A percentile compares a stretch with the other conserved stretches of the same genome.
Conservation (phyloP, 2,888 invertebrate species). For the Ecdyonurus torrentis region DNA sequence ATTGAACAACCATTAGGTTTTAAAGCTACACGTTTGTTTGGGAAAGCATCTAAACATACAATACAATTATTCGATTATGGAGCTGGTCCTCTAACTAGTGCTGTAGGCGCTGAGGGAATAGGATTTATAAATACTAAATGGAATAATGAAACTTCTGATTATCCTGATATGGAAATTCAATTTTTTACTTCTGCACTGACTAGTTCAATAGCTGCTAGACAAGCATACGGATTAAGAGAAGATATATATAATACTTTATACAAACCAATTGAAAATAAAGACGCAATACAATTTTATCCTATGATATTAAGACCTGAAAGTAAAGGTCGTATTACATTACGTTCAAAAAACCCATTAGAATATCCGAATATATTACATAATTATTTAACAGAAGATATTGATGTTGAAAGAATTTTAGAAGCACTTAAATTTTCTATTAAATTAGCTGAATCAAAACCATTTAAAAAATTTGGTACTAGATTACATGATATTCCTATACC, state of each 20-base stretch:
- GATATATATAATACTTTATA: constrained; percentile 63
- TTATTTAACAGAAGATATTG: constrained; percentile 68
- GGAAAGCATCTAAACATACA: constrained; percentile 55
- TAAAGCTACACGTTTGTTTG: constrained; percentile 62
- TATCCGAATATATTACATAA: constrained; percentile 83
- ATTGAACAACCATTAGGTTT: constrained; percentile 46
- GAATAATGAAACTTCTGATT: too few species aligned
- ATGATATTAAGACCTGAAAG: constrained; percentile 64
- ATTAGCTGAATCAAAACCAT: constrained; percentile 57
- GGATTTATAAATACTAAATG: too few species aligned
- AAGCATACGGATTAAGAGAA: constrained; percentile 65
- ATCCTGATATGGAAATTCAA: too few species aligned
- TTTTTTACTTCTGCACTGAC: too few species aligned
- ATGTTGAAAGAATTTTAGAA: constrained; percentile 63
- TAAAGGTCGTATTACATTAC: constrained; percentile 47
- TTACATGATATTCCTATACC: too few species aligned
- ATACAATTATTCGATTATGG: constrained; percentile 64
- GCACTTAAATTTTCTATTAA: constrained; percentile 26
- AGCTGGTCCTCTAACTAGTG: constrained; percentile 69
- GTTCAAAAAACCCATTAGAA: constrained; percentile 67
- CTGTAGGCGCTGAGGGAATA: constrained; percentile 75
- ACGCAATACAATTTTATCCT: constrained; percentile 75
- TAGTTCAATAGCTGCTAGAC: constrained; percentile 66
- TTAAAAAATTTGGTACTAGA: constrained; percentile 65
- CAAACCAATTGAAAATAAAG: constrained; percentile 58